Evolutionary conservation across 1,140 invertebrate species (phyloP), one percentile per base, ranked within the genome.

Genomic region (Aphaenogaster rudis): DNA sequence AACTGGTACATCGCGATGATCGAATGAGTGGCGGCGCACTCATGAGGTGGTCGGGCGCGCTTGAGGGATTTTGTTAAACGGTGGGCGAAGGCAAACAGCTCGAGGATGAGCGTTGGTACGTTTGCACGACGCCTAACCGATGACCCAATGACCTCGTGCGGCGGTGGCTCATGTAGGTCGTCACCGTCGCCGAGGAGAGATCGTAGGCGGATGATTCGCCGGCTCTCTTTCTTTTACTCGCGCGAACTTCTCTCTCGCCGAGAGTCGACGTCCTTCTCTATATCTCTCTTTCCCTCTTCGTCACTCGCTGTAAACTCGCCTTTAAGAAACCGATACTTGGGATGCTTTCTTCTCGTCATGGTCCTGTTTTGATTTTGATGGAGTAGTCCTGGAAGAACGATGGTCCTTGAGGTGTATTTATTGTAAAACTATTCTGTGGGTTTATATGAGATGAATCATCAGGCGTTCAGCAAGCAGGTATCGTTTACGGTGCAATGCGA

Each of bases 71-170:
- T 77, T 79, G 59, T 77, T 86, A 79, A 86, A 86, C 76, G 59
- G 45, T 63, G 74, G 74, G 78, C 59, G 78, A 82, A 86, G 71
- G 69, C 61, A 87, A 84, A 86, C 61, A 80, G 52, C 85, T 80
- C 42, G 77, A 67, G 74, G 61, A 67, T 86, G 76, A 74, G 21
- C 67, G 79, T 33, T 69, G 80, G 80, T 74, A 86, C 59, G 61
- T 82, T 76, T 66, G 59, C 86, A 66, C 69, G 85, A 88, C 81
- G 74, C 72, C 87, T 85, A 91, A 85, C 66, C 81, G 78, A 79
- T 92, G 93, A 91, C 94, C 93, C 90, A 93, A 92, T 95, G 93
- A 94, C 92, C 94, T 90, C 87, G 72, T 85, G 39, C 42, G 67
- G 28, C 33, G 81, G 88, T 69, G 84, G 88, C 89, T 87, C 93